These are phyloP conservation scores for Ciona savignyi DNA, from an alignment of 23 tunicate genomes.

Conservation along the genomic window DNA sequence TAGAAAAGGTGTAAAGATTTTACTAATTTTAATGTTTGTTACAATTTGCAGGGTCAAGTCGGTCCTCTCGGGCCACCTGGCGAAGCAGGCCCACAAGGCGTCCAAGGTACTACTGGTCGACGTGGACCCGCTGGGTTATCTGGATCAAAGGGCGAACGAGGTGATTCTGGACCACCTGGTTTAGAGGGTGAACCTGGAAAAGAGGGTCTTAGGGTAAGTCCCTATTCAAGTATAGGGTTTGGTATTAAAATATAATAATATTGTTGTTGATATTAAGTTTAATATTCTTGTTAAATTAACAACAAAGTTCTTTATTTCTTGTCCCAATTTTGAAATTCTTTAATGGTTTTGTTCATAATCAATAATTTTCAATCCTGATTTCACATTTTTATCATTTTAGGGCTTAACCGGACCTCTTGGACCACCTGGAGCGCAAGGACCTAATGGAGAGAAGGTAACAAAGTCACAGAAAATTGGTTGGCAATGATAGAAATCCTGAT, in stretches of 20 bases:
- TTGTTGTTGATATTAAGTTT: background rate
- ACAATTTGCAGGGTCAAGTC: conserved; percentile 86
- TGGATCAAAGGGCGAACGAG: conserved; percentile 88
- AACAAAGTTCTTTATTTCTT: too few relatives aligned
- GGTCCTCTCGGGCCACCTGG: conserved; percentile 77
- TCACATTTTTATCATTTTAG: conserved; percentile 3
- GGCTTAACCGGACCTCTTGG: conserved; percentile 82
- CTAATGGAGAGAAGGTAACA: conserved; percentile 61
- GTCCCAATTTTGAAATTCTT: too few relatives aligned
- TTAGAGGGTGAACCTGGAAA: conserved; percentile 79
- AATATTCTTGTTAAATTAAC: background rate
- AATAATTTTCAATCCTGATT: background rate
- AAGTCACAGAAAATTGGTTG: too few relatives aligned
- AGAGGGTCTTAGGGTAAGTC: conserved; percentile 58
- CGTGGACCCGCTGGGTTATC: conserved; percentile 80
- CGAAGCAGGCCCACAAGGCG: conserved; percentile 76
- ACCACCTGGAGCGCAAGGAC: conserved; percentile 62
- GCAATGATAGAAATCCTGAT: too few relatives aligned
- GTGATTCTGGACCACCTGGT: conserved; percentile 79
- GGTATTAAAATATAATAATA: background rate
- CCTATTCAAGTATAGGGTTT: background rate
- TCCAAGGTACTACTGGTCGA: conserved; percentile 68
- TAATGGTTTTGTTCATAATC: background rate
- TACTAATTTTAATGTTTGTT: too few relatives aligned
- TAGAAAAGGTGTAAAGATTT: too few relatives aligned